Evolutionary conservation across 2,888 invertebrate species (phyloP), one percentile per base, ranked within the genome.

Genomic region (Acanthosepion pharaonis): DNA sequence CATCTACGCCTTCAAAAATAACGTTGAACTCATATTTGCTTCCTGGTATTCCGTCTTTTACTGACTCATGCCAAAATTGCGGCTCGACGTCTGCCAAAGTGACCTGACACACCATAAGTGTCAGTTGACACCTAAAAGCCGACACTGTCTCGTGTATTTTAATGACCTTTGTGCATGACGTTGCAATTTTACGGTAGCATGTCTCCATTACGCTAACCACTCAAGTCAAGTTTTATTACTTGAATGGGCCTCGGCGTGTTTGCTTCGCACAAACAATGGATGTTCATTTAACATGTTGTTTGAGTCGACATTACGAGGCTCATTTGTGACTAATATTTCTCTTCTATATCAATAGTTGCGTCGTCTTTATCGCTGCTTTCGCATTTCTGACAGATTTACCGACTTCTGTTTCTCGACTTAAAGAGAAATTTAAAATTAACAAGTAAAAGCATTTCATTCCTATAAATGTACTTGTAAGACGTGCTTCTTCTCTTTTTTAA

Each of bases 121-220:
- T 15, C 78, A 8, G 78, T 9, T 78, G 78, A 78, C 78, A 78
- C 78, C n/a, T 42, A 78, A 78, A 78, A 78, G n/a, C 11, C n/a
- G 78, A 78, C 11, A 78, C 78, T 78, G 28, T 28, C n/a, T 78
- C 78, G n/a, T 78, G 28, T 78, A n/a, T 78, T 78, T 78, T 78
- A 78, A 78, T 78, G 78, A 78, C 78, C 78, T 78, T n/a, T n/a
- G n/a, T 9, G 9, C 28, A 78, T 78, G 78, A 78, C 78, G n/a
- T 78, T 78, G 78, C 78, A 78, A 78, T 78, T 78, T 78, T 78
- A 78, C 78, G 78, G 78, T 78, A 78, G 78, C 78, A 78, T 78
- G n/a, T 78, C 78, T 78, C n/a, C 78, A n/a, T 78, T 78, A 78
- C 28, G 78, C 11, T n/a, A 78, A 78, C n/a, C 78, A n/a, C 78